A percentile compares a stretch with the other conserved stretches of the same genome.
Conservation (phyloP, 2,888 invertebrate genomes). For the Meteorus cinctellus region DNA sequence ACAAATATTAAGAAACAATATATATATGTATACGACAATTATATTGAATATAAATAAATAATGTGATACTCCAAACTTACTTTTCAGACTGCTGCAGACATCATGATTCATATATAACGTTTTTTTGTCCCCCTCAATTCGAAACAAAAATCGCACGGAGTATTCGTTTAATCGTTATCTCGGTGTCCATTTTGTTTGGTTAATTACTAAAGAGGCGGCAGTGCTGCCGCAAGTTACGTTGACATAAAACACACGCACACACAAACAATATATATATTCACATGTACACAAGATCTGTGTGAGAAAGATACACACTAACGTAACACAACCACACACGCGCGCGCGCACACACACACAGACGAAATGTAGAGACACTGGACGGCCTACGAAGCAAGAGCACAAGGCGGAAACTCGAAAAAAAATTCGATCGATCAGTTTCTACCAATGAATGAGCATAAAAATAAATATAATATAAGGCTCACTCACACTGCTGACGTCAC, state of each 20-base stretch:
- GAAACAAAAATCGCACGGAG: constrained; percentile 61
- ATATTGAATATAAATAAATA: not conserved
- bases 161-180: constrained; percentile 71
- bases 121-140: constrained; percentile 54
- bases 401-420: constrained; percentile 40
- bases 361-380: constrained; percentile 32
- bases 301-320: not conserved
- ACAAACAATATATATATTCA: constrained; percentile 38
- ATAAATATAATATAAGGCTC: not conserved
- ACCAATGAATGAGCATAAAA: constrained; percentile 8
- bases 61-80: constrained; percentile 57
- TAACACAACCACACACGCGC: not conserved
- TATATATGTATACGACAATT: constrained; percentile 3
- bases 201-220: constrained; percentile 72
- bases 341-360: not conserved
- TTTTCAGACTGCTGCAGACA: constrained; percentile 56
- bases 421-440: constrained; percentile 45
- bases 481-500: not conserved
- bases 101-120: constrained; percentile 57
- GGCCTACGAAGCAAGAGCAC: constrained; percentile 52
- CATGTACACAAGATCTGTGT: not conserved
- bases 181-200: constrained; percentile 74
- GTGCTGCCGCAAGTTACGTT: constrained; percentile 70
- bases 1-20: not conserved
- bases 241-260: constrained; percentile 60